These are phyloP conservation scores for Drosophila percnosoma DNA, from an alignment of 2,888 invertebrate species.

Conservation along the genomic window DNA sequence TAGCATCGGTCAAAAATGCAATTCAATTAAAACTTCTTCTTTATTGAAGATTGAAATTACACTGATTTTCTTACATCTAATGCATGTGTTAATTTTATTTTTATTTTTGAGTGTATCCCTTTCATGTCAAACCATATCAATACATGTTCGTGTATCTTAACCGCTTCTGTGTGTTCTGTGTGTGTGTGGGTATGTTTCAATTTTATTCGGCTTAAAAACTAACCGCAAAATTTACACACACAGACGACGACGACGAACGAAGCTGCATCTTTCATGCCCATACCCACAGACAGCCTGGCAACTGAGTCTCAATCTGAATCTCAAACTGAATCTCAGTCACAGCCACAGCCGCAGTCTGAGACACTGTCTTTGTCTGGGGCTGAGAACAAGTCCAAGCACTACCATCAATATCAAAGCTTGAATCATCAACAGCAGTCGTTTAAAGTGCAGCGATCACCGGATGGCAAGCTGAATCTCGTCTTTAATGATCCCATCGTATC, in stretches of 20 bases:
- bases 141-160: conserved; percentile 16
- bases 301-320: conserved; percentile 24
- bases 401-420: conserved; percentile 71
- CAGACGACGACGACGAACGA: conserved; percentile 66
- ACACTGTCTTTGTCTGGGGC: conserved; percentile 22
- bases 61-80: background rate
- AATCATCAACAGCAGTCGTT: conserved; percentile 76
- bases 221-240: conserved; percentile 67
- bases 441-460: conserved; percentile 83
- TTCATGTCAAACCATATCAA: conserved; percentile 15
- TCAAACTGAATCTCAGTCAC: conserved; percentile 20
- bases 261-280: conserved; percentile 71
- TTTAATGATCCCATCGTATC: conserved; percentile 81
- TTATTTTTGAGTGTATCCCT: background rate
- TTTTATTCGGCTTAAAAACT: conserved; percentile 47
- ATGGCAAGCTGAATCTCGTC: conserved; percentile 83
- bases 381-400: conserved; percentile 48
- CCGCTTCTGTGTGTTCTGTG: conserved; percentile 52
- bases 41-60: background rate
- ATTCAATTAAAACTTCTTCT: background rate
- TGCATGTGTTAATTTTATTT: background rate
- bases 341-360: conserved; percentile 5
- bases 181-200: conserved; percentile 40
- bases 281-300: conserved; percentile 36
- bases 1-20: background rate